Conservation (phyloP, 2,797 vertebrate genomes). For the Sebastes nivosus region DNA sequence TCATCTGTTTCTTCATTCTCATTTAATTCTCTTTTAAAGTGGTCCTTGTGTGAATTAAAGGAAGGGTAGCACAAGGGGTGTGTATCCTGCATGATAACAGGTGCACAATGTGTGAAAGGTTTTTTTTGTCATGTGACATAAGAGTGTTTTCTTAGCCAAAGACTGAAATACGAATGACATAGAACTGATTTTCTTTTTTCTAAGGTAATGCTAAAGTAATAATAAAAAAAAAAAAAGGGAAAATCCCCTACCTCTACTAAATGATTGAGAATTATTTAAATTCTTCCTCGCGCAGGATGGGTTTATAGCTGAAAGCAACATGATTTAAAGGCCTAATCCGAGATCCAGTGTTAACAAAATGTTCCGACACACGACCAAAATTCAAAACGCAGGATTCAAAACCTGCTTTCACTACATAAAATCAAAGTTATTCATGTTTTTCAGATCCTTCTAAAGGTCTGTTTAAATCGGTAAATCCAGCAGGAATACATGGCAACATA, state of each 20-base stretch:
- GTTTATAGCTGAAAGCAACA: constrained; percentile 19
- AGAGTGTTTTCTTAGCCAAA: neutral
- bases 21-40: constrained; percentile 18
- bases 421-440: constrained; percentile 7
- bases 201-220: neutral
- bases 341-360: constrained; percentile 1
- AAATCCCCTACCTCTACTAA: neutral
- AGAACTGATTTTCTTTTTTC: neutral
- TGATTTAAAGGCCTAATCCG: constrained; percentile 16
- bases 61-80: neutral
- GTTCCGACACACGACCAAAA: neutral
- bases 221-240: neutral
- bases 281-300: neutral
- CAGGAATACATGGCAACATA: neutral
- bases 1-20: constrained; percentile 34
- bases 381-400: constrained; percentile 7
- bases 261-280: constrained; percentile 19
- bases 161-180: neutral
- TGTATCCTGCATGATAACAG: constrained; percentile 1
- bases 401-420: neutral
- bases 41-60: constrained; percentile 15
- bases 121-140: neutral
- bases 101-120: neutral
- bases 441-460: neutral
- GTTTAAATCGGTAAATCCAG: neutral